Percentiles rank a stretch among this genome's conserved stretches.
These are phyloP conservation scores for Athripsodes cinereus DNA, from an alignment of 2,888 invertebrate genomes.

Conservation along the genomic window DNA sequence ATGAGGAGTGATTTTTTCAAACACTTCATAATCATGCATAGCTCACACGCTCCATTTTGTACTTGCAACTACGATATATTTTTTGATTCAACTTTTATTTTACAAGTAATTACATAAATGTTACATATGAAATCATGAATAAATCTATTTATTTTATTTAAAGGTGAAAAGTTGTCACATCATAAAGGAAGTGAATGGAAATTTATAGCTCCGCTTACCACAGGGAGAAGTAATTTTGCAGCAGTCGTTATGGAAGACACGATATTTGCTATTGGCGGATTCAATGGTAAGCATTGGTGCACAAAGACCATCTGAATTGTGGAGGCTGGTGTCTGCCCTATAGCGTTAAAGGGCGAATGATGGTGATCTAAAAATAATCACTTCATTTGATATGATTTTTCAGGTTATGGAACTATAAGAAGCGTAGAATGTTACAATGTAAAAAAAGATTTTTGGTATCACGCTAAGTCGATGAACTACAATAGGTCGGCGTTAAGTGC, in stretches of 20 bases:
- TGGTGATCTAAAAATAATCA: no score
- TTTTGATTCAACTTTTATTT: no score
- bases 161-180: constrained; percentile 45
- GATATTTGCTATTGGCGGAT: constrained; percentile 80
- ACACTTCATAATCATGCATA: no score
- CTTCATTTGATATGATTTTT: not conserved
- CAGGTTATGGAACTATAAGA: constrained; percentile 48
- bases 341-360: no score
- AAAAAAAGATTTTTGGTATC: constrained; percentile 57
- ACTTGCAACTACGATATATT: no score
- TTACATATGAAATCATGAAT: not conserved
- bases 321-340: no score
- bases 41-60: no score
- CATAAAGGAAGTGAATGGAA: constrained; percentile 57
- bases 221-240: constrained; percentile 76
- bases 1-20: no score
- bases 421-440: constrained; percentile 75
- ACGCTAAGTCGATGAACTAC: constrained; percentile 71
- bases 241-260: constrained; percentile 67
- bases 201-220: constrained; percentile 65
- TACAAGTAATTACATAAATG: no score
- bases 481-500: constrained; percentile 76
- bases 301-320: no score
- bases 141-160: constrained; percentile 3
- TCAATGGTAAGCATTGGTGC: constrained; percentile 68